Evolutionary conservation across 2,113 vertebrate genomes (phyloP), one percentile per base, ranked within the genome.

Genomic region (Percina caprodes): DNA sequence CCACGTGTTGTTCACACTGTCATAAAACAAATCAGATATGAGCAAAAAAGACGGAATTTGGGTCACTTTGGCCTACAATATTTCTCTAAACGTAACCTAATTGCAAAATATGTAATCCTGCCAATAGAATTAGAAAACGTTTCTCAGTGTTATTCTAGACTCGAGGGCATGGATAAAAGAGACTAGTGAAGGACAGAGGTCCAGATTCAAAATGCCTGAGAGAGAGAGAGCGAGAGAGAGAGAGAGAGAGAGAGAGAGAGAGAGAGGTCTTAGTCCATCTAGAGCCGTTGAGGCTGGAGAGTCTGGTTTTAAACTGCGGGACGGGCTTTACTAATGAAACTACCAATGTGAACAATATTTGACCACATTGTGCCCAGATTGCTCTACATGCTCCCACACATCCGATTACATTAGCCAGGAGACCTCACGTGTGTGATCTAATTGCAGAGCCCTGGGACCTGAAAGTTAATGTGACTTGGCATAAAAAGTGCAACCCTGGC

Each of bases 391-490:
- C 39, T 45, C 45, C 13, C 39, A 52, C 48, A 35, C 24, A 67
- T 67, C 45, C 24, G 23, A 49, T 19, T 23, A 11, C 42, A 30
- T 12, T n/a, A 8, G 48, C 23, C 48, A 69, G 48, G 46, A 52
- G 48, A 33, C 48, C 66, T 33, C 48, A 21, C 24, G 7, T 33
- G 46, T 19, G 46, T 23, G n/a, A 76, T 76, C 7, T 46, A 52
- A 45, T 84, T 69, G 66, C 45, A 69, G 39, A 80, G 58, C 39
- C 54, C 45, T 30, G 45, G 12, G 30, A 69, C 49, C 45, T 52
- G 21, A 62, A 21, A 52, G 48, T 71, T 65, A 54, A 59, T 48
- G 58, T 69, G 35, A 67, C 74, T 48, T 69, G 35, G 23, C 71
- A 56, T 45, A 35, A 21, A 59, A 3, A 10, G 10, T 24, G 46